A percentile compares a stretch with the other conserved stretches of the same genome.
phyloP scores from a whole-genome alignment of 2,888 invertebrate genomes.

The Ashinkailepas kermadecensis region DNA sequence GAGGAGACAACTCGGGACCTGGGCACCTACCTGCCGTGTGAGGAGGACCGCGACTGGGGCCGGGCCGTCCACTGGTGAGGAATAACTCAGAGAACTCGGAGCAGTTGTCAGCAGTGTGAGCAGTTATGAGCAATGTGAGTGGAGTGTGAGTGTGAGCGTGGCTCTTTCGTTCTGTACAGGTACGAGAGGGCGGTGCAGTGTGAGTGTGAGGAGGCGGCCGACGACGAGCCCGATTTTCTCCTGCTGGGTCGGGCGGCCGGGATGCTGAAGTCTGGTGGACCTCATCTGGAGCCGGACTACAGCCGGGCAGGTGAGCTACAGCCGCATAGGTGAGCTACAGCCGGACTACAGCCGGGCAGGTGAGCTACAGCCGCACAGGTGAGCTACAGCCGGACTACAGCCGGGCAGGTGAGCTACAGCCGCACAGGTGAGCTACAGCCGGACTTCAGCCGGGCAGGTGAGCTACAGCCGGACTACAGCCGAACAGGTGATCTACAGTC shows the following conservation, averaged over 20 bases:
- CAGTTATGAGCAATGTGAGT: no score
- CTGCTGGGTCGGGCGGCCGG: neutral
- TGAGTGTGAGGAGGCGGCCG: neutral
- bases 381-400: no score
- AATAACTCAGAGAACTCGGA: no score
- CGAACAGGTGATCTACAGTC: no score
- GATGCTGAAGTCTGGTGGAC: neutral
- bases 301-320: neutral
- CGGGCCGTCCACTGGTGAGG: neutral
- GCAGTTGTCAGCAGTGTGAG: no score
- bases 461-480: no score
- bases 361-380: neutral
- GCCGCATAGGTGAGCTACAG: no score
- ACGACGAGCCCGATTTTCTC: neutral
- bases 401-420: neutral
- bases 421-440: no score
- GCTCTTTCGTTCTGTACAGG: neutral
- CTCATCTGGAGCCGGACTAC: neutral
- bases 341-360: neutral
- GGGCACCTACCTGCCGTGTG: slow-evolving; percentile 39
- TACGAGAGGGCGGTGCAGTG: neutral
- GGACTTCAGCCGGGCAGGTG: no score
- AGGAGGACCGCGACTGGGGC: neutral
- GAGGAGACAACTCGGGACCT: slow-evolving; percentile 37
- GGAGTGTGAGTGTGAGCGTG: no score